A percentile compares a stretch with the other conserved stretches of the same genome.
These are phyloP conservation scores for Tubiluchus corallicola DNA, from an alignment of 2,888 invertebrate species.

Conservation along the genomic window DNA sequence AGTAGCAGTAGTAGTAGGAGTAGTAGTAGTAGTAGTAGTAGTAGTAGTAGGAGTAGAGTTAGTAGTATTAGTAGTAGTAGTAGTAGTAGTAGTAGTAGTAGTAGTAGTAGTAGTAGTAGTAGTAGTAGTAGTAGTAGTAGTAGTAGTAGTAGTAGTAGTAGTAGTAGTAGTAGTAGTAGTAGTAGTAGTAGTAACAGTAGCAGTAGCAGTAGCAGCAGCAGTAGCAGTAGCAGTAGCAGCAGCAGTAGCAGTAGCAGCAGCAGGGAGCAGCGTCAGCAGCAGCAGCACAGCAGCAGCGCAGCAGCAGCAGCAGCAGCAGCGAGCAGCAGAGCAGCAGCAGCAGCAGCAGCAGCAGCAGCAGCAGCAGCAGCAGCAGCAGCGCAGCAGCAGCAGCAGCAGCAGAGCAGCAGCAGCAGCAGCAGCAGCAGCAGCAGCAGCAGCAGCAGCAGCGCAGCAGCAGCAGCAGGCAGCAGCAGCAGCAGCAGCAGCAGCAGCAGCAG, in stretches of 20 bases:
- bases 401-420: too few relatives aligned
- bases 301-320: slow-evolving; percentile 3
- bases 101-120: slow-evolving; percentile 3
- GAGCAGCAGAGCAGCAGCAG: background rate
- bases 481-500: slow-evolving; percentile 3
- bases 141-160: slow-evolving; percentile 3
- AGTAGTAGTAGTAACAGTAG: slow-evolving; percentile 3
- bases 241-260: slow-evolving; percentile 3
- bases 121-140: slow-evolving; percentile 3
- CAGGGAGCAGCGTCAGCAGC: background rate
- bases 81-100: slow-evolving; percentile 3
- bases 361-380: slow-evolving; percentile 3
- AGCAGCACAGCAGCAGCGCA: too few relatives aligned
- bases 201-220: slow-evolving; percentile 3
- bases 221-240: slow-evolving; percentile 3
- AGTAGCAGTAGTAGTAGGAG: too few relatives aligned
- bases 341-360: slow-evolving; percentile 3
- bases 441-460: too few relatives aligned
- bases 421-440: too few relatives aligned
- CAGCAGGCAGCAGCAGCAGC: too few relatives aligned
- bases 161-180: slow-evolving; percentile 3
- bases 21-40: too few relatives aligned
- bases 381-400: too few relatives aligned
- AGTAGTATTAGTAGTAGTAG: too few relatives aligned
- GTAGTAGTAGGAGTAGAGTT: too few relatives aligned